phyloP scores from a whole-genome alignment of 2,888 invertebrate species.

The Parochlus steinenii region DNA sequence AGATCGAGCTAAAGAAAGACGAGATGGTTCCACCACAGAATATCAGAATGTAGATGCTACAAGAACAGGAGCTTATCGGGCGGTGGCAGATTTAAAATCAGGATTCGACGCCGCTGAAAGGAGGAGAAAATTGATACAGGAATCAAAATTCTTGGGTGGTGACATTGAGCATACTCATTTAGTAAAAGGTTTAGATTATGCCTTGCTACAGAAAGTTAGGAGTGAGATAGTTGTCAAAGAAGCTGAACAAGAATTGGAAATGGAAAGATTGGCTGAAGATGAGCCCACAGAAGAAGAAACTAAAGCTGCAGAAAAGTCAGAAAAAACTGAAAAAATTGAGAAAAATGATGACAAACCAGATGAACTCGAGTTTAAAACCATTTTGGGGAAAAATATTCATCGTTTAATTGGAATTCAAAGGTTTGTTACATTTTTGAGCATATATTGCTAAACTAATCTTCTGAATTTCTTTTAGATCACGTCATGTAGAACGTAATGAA shows the following conservation, averaged over 20 bases:
- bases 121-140: slow-evolving; percentile 86
- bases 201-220: slow-evolving; percentile 78
- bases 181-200: slow-evolving; percentile 93
- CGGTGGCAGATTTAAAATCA: slow-evolving; percentile 90
- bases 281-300: slow-evolving; percentile 29
- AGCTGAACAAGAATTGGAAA: slow-evolving; percentile 64
- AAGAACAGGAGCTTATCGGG: slow-evolving; percentile 52
- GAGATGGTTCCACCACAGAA: slow-evolving; percentile 72
- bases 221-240: slow-evolving; percentile 73
- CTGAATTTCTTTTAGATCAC: slow-evolving; percentile 38
- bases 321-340: slow-evolving; percentile 18
- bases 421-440: slow-evolving; percentile 21
- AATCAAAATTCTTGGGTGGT: slow-evolving; percentile 99
- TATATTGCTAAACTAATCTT: not conserved
- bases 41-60: slow-evolving; percentile 67
- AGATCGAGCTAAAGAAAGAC: slow-evolving; percentile 76
- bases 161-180: slow-evolving; percentile 99
- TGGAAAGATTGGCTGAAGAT: slow-evolving; percentile 51
- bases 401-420: slow-evolving; percentile 18
- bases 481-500: slow-evolving; percentile 68
- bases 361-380: slow-evolving; percentile 59
- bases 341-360: slow-evolving; percentile 43
- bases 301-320: slow-evolving; percentile 32
- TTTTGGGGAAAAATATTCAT: slow-evolving; percentile 60
- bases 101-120: slow-evolving; percentile 90